phyloP scores from a whole-genome alignment of 2,888 invertebrate genomes.

The Cylindroiulus punctatus region DNA sequence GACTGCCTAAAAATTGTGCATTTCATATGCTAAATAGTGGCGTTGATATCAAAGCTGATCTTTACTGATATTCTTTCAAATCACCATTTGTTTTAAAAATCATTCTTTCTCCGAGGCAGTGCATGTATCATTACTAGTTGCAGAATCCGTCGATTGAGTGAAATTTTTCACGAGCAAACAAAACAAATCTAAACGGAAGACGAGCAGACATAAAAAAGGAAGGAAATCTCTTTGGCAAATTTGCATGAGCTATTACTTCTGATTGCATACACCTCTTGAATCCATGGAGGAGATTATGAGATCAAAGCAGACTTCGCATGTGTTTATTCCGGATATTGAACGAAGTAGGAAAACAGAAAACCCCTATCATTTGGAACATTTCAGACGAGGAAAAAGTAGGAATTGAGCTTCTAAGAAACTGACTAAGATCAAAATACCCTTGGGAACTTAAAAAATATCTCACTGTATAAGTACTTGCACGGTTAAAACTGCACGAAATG shows the following conservation, averaged over 20 bases:
- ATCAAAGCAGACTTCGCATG: background rate
- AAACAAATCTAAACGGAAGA: slow-evolving; percentile 31
- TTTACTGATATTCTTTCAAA: background rate
- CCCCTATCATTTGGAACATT: slow-evolving; percentile 4
- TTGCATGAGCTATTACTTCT: slow-evolving; percentile 43
- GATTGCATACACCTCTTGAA: slow-evolving; percentile 28
- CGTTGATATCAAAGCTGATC: background rate
- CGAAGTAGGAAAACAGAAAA: slow-evolving; percentile 38
- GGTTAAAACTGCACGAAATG: background rate
- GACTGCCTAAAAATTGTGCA: background rate
- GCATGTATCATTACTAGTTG: background rate
- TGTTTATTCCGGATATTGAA: slow-evolving; percentile 39
- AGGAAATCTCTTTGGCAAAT: slow-evolving; percentile 36
- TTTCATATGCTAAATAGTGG: background rate
- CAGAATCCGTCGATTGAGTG: background rate
- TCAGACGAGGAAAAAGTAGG: background rate
- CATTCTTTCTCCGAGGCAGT: background rate
- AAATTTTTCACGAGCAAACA: background rate
- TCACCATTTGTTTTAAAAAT: background rate
- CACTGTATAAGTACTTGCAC: background rate
- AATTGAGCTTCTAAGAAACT: background rate
- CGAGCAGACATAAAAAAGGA: slow-evolving; percentile 15
- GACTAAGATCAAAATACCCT: slow-evolving; percentile 5
- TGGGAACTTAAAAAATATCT: background rate
- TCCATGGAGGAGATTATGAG: slow-evolving; percentile 30